Conservation (phyloP, 1,140 invertebrate species). For the Elymnias hypermnestra region DNA sequence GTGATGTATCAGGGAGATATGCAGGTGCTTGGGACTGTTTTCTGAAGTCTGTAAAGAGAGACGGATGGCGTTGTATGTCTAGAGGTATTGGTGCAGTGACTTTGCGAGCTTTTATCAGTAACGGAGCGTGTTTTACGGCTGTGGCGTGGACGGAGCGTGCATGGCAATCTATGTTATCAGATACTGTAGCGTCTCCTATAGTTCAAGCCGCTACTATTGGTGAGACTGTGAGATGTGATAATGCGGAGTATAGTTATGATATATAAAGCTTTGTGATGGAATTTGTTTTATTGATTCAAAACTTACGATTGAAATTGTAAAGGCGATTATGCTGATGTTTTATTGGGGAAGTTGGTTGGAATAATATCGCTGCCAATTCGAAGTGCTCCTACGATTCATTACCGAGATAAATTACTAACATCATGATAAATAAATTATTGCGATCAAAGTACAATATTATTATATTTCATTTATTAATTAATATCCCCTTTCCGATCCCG, state of each 20-base stretch:
- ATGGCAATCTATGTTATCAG: constrained; percentile 41
- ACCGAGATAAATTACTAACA: too few relatives aligned
- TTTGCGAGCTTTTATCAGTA: constrained; percentile 93
- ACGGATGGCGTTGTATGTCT: constrained; percentile 82
- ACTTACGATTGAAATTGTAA: too few relatives aligned
- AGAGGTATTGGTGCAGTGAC: constrained; percentile 86
- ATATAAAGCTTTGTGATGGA: constrained; percentile 16
- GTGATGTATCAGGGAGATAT: constrained; percentile 82
- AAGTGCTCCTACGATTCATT: too few relatives aligned
- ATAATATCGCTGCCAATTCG: too few relatives aligned
- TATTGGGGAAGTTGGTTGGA: too few relatives aligned
- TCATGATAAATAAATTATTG: too few relatives aligned
- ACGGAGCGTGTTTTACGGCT: constrained; percentile 92
- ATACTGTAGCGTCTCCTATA: constrained; percentile 35
- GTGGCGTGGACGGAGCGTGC: constrained; percentile 82
- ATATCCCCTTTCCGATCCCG: too few relatives aligned
- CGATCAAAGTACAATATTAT: too few relatives aligned
- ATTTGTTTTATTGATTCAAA: too few relatives aligned
- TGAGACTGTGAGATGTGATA: constrained; percentile 63
- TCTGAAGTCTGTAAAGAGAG: constrained; percentile 79
- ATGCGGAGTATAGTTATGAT: constrained; percentile 37
- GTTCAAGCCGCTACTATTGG: constrained; percentile 50
- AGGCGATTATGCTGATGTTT: too few relatives aligned
- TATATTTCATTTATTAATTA: too few relatives aligned
- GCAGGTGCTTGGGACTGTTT: constrained; percentile 84